A percentile compares a stretch with the other conserved stretches of the same genome.
phyloP scores from a whole-genome alignment of 2,113 vertebrate species.

The Eolophus roseicapilla region DNA sequence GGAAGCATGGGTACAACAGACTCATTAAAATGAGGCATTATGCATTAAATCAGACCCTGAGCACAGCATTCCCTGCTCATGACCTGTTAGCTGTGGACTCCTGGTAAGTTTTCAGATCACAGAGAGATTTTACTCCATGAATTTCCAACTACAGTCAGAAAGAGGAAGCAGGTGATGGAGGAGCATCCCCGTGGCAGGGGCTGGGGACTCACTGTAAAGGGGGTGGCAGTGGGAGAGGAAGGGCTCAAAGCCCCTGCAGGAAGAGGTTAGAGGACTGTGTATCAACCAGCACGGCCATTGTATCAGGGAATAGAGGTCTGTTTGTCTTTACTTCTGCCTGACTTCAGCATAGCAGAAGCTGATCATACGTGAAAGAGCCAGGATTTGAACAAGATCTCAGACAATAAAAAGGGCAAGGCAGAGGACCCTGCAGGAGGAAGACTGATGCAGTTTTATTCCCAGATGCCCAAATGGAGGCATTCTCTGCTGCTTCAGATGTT shows the following conservation, averaged over 20 bases:
- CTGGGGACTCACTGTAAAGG: not conserved
- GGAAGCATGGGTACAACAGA: not conserved
- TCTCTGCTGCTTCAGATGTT: not conserved
- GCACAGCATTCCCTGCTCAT: not conserved
- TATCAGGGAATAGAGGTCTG: not conserved
- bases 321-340: not conserved
- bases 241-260: not conserved
- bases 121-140: not conserved
- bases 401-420: constrained; percentile 37
- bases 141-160: not conserved
- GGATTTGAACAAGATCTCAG: constrained; percentile 23
- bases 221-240: not conserved
- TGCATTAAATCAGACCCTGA: not conserved
- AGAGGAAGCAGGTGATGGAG: not conserved
- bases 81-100: too few relatives aligned
- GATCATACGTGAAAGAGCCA: not conserved
- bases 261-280: not conserved
- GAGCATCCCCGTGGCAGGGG: not conserved
- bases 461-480: not conserved
- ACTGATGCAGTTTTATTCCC: not conserved
- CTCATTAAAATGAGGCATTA: not conserved
- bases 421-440: not conserved
- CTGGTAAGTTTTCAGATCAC: not conserved
- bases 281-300: not conserved
- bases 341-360: constrained; percentile 42